phyloP scores from a whole-genome alignment of 1,140 invertebrate genomes.

The Aphidius gifuensis region DNA sequence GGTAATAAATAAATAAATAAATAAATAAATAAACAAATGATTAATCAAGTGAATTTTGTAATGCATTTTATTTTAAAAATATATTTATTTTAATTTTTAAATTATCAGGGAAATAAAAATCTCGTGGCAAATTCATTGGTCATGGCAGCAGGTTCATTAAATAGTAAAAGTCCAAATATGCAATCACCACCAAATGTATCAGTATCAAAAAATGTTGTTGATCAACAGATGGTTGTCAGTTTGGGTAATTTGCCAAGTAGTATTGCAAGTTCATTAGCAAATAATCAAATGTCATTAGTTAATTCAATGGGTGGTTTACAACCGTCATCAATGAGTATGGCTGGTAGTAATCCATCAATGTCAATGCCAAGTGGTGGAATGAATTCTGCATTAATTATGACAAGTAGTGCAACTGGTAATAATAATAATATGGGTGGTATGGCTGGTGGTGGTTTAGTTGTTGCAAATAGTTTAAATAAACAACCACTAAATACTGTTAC shows the following conservation, averaged over 20 bases:
- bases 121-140: slow-evolving; percentile 68
- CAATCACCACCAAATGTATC: slow-evolving; percentile 78
- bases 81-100: background rate
- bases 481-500: slow-evolving; percentile 58
- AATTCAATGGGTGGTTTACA: slow-evolving; percentile 57
- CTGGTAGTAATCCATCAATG: slow-evolving; percentile 63
- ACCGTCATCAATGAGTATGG: slow-evolving; percentile 58
- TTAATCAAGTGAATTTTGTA: too few species aligned
- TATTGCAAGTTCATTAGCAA: slow-evolving; percentile 58
- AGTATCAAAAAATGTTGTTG: slow-evolving; percentile 59
- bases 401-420: slow-evolving; percentile 47
- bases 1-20: background rate
- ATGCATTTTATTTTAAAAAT: too few species aligned
- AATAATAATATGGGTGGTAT: slow-evolving; percentile 56
- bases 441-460: slow-evolving; percentile 61
- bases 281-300: slow-evolving; percentile 60
- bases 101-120: slow-evolving; percentile 66
- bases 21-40: too few species aligned
- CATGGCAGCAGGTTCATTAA: slow-evolving; percentile 67
- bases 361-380: slow-evolving; percentile 59
- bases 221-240: slow-evolving; percentile 59
- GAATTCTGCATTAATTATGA: slow-evolving; percentile 59
- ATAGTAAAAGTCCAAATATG: slow-evolving; percentile 76
- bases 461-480: slow-evolving; percentile 68
- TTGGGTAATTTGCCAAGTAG: slow-evolving; percentile 60